Percentiles rank a stretch among this genome's conserved stretches.
Evolutionary conservation across 2,888 invertebrate species (phyloP).

Genomic region (Cephus runcator): DNA sequence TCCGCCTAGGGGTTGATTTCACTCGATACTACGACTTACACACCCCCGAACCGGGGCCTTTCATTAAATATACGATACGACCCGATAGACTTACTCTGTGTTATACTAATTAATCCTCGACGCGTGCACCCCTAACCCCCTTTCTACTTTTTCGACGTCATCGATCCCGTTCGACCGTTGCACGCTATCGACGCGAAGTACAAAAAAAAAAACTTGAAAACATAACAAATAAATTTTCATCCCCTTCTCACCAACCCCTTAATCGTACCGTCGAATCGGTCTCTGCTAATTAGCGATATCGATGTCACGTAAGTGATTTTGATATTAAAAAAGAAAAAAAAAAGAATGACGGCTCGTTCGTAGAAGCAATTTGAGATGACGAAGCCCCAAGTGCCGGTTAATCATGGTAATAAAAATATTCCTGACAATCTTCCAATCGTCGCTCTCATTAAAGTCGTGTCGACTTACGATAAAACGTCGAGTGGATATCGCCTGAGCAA

Average conservation of each 20-base stretch:
- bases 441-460: conserved; percentile 8
- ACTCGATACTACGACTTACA: conserved; percentile 29
- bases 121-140: conserved; percentile 9
- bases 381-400: background rate
- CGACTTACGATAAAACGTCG: background rate
- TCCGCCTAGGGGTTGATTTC: conserved; percentile 1
- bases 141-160: conserved; percentile 19
- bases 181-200: background rate
- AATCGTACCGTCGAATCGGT: background rate
- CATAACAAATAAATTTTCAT: conserved; percentile 38
- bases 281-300: background rate
- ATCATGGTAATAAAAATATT: conserved; percentile 15
- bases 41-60: conserved; percentile 29
- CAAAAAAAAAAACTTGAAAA: background rate
- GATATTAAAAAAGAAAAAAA: background rate
- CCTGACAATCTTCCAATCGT: conserved; percentile 50
- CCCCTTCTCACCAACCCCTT: conserved; percentile 18
- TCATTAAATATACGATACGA: conserved; percentile 41
- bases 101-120: conserved; percentile 34
- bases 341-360: background rate
- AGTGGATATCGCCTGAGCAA: conserved; percentile 20
- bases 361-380: background rate
- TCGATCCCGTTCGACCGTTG: background rate
- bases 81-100: conserved; percentile 28
- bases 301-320: background rate